These are phyloP conservation scores for Pungitius pungitius DNA, from an alignment of 2,113 vertebrate species.

Conservation along the genomic window DNA sequence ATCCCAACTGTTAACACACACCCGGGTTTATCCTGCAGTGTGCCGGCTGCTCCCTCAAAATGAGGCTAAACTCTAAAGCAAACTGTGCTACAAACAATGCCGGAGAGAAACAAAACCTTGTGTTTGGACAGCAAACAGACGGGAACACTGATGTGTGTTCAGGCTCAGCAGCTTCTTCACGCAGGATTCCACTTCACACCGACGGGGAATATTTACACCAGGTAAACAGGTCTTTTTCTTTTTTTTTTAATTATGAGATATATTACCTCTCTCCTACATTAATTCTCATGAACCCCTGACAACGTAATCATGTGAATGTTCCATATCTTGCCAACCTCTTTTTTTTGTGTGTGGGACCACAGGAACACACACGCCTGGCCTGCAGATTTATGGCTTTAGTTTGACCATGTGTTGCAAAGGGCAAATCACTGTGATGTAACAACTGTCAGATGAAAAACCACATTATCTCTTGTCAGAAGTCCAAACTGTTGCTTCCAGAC, in stretches of 20 bases:
- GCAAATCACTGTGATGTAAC: slow-evolving; percentile 17
- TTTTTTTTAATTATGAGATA: not conserved
- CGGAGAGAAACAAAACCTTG: slow-evolving; percentile 41
- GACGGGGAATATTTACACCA: not conserved
- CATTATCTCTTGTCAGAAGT: not conserved
- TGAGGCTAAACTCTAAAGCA: slow-evolving; percentile 30
- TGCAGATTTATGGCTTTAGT: slow-evolving; percentile 18
- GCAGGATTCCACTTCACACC: not conserved
- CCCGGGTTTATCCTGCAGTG: slow-evolving; percentile 26
- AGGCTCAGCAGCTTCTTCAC: not conserved
- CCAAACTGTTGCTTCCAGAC: slow-evolving; percentile 9
- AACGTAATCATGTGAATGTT: not conserved
- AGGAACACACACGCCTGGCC: not conserved
- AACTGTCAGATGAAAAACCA: slow-evolving; percentile 3
- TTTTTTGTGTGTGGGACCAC: not conserved
- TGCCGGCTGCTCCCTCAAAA: slow-evolving; percentile 6
- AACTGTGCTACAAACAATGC: slow-evolving; percentile 25
- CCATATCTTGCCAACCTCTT: not conserved
- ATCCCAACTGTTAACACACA: slow-evolving; percentile 11
- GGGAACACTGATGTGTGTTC: slow-evolving; percentile 1
- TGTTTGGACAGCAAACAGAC: slow-evolving; percentile 50
- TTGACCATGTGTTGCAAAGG: slow-evolving; percentile 16
- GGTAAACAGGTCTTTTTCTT: not conserved
- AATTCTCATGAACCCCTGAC: not conserved
- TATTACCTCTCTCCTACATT: not conserved